Conservation (phyloP, 2,797 vertebrate species). For the Glyptemys insculpta region DNA sequence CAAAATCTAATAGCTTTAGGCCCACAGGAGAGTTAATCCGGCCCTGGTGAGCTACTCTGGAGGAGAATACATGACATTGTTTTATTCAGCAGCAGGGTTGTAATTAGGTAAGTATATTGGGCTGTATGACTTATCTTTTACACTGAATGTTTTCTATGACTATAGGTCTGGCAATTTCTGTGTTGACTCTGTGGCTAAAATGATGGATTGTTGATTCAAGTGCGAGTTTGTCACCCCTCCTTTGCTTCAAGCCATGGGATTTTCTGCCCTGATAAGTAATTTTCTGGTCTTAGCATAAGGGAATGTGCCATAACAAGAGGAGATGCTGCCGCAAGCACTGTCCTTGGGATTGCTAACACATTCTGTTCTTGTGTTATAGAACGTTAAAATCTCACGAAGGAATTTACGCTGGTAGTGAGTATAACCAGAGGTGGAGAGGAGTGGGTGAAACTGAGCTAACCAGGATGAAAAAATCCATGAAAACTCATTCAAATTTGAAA, state of each 20-base stretch:
- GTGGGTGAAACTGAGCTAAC: not conserved
- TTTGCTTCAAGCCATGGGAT: not conserved
- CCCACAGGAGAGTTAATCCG: too few relatives aligned
- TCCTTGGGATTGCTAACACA: not conserved
- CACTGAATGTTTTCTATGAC: not conserved
- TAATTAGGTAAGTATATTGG: not conserved
- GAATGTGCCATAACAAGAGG: not conserved
- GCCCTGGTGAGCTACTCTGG: not conserved
- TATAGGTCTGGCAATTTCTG: not conserved
- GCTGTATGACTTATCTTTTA: not conserved
- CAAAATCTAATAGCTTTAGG: too few relatives aligned
- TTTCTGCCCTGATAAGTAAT: not conserved
- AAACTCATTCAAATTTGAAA: not conserved
- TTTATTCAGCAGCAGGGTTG: not conserved
- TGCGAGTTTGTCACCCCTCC: not conserved
- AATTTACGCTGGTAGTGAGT: not conserved
- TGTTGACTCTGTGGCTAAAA: not conserved
- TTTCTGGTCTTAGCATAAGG: not conserved
- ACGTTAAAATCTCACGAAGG: not conserved
- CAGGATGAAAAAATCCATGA: not conserved
- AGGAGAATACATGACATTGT: not conserved
- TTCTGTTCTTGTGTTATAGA: not conserved
- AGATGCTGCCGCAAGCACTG: not conserved
- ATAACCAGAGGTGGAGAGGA: accelerated
- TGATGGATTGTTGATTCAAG: not conserved